Percentiles rank a stretch among this genome's conserved stretches.
Evolutionary conservation across 2,113 vertebrate species (phyloP).

Genomic region (Mirza zaza): DNA sequence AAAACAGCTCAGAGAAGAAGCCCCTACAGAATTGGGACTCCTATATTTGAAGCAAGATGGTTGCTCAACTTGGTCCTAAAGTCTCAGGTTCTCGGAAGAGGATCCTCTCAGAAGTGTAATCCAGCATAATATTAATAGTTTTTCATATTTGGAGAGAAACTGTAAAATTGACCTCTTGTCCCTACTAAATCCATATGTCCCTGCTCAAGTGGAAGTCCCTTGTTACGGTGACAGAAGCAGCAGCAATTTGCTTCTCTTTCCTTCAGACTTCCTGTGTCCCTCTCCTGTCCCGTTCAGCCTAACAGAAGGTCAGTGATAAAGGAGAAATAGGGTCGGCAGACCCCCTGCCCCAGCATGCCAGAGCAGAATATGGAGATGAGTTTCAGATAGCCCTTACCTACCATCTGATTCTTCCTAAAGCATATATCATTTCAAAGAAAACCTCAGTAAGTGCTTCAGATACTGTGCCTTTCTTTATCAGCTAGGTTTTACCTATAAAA

Average conservation of each 20-base stretch:
- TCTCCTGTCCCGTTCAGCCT: neutral
- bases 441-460: neutral
- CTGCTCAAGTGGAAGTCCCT: neutral
- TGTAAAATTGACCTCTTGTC: neutral
- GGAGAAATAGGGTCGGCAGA: neutral
- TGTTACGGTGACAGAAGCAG: neutral
- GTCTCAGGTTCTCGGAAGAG: neutral
- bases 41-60: neutral
- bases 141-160: neutral
- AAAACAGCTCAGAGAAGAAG: neutral
- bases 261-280: neutral
- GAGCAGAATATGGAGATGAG: neutral
- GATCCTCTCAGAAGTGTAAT: neutral
- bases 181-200: neutral
- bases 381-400: neutral
- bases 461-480: neutral
- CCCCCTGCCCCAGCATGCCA: neutral
- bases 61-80: neutral
- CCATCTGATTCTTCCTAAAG: neutral
- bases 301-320: neutral
- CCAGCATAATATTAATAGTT: neutral
- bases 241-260: neutral
- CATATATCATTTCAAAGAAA: neutral
- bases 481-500: neutral
- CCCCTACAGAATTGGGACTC: neutral